Conservation (phyloP, 30 jellyfish, hydroid and myxozoan species). For the Nemopilema nomurai region DNA sequence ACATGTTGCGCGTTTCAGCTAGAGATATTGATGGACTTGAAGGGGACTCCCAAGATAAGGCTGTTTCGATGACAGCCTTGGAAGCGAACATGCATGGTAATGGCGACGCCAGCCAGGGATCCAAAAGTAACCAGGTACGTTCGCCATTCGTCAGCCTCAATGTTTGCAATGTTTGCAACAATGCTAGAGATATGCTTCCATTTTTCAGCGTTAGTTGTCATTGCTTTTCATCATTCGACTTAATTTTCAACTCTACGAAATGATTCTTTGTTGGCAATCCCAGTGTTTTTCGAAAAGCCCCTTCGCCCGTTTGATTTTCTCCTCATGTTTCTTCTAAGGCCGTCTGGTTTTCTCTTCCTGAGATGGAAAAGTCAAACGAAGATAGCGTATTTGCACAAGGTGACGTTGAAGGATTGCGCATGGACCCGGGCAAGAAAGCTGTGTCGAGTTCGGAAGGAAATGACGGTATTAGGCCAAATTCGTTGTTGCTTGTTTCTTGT, state of each 20-base stretch:
- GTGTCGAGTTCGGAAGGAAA: not conserved
- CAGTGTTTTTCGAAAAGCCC: not conserved
- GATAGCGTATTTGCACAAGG: not conserved
- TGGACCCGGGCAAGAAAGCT: conserved; percentile 23
- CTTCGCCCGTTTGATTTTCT: not conserved
- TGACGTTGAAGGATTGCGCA: conserved; percentile 24
- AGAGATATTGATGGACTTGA: not conserved
- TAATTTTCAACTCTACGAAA: too few species aligned
- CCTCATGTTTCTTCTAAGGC: conserved; percentile 19
- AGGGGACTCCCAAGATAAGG: conserved; percentile 72
- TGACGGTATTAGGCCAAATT: not conserved
- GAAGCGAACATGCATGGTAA: conserved; percentile 50
- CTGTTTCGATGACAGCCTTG: conserved; percentile 87
- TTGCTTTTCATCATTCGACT: too few species aligned
- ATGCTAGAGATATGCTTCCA: too few species aligned
- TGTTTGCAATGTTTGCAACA: too few species aligned
- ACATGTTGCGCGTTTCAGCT: conserved; percentile 4
- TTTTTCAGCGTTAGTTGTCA: too few species aligned
- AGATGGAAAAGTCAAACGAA: conserved; percentile 71
- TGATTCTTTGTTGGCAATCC: too few species aligned
- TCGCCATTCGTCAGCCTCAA: not conserved
- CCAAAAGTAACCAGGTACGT: conserved; percentile 65
- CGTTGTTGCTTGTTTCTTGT: not conserved
- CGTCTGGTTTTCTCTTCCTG: conserved; percentile 94
- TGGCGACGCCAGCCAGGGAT: conserved; percentile 53